Percentiles rank a stretch among this genome's conserved stretches.
Evolutionary conservation across 1,140 invertebrate species (phyloP).

Genomic region (Plodia interpunctella): DNA sequence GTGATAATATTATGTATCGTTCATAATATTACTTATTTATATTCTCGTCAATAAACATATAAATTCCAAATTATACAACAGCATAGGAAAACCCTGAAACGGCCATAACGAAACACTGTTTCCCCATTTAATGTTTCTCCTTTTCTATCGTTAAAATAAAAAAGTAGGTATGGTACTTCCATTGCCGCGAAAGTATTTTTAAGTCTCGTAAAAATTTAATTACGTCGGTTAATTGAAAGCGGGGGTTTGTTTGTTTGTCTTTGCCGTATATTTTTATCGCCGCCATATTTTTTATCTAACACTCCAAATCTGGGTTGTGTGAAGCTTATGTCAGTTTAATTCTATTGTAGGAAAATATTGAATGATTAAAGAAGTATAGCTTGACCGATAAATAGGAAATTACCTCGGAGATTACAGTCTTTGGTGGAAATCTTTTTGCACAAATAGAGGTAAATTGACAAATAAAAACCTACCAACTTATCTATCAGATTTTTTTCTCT

Average conservation of each 20-base stretch:
- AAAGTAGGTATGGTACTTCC: slow-evolving; percentile 23
- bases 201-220: slow-evolving; percentile 47
- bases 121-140: slow-evolving; percentile 38
- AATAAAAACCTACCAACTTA: too few relatives aligned
- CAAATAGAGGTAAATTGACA: too few relatives aligned
- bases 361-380: too few relatives aligned
- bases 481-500: too few relatives aligned
- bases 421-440: too few relatives aligned
- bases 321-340: background rate
- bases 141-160: slow-evolving; percentile 36
- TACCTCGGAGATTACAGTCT: too few relatives aligned
- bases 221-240: slow-evolving; percentile 41
- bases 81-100: slow-evolving; percentile 4
- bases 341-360: too few relatives aligned
- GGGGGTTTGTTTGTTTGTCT: slow-evolving; percentile 20
- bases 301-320: background rate
- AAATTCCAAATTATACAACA: too few relatives aligned
- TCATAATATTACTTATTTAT: too few relatives aligned
- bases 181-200: slow-evolving; percentile 29
- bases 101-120: slow-evolving; percentile 32
- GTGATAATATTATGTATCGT: too few relatives aligned
- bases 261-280: slow-evolving; percentile 26
- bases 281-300: background rate
- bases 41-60: too few relatives aligned
- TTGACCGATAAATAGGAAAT: too few relatives aligned